Conservation (phyloP, 2,888 invertebrate genomes). For the Leptarthrus brevirostris region DNA sequence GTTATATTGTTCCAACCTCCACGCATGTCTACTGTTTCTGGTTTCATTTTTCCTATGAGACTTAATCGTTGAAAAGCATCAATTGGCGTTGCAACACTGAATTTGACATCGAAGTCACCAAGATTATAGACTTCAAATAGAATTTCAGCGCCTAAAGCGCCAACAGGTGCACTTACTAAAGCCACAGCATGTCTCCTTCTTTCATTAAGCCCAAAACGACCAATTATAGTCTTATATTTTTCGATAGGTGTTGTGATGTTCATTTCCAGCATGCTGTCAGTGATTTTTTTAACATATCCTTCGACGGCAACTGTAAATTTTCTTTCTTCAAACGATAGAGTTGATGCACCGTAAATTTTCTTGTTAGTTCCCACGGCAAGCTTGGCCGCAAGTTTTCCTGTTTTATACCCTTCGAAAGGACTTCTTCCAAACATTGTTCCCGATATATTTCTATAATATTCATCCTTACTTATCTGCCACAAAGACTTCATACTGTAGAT, state of each 20-base stretch:
- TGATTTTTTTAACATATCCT: conserved; percentile 77
- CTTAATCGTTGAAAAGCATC: conserved; percentile 76
- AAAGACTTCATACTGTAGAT: conserved; percentile 76
- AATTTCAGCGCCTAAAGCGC: conserved; percentile 78
- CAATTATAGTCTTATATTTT: conserved; percentile 74
- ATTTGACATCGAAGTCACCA: conserved; percentile 78
- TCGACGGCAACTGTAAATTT: conserved; percentile 75
- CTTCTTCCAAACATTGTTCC: conserved; percentile 74
- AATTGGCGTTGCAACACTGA: conserved; percentile 80
- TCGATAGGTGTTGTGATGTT: conserved; percentile 81
- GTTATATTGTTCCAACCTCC: conserved; percentile 80
- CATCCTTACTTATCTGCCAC: conserved; percentile 74
- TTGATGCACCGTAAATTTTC: conserved; percentile 76
- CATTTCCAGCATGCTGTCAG: conserved; percentile 79
- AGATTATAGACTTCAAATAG: conserved; percentile 73
- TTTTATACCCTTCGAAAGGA: conserved; percentile 77
- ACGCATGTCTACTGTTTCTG: conserved; percentile 79
- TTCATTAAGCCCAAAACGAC: conserved; percentile 79
- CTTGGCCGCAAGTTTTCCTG: conserved; percentile 76
- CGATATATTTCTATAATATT: conserved; percentile 73
- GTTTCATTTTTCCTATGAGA: conserved; percentile 76
- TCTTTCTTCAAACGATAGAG: conserved; percentile 77
- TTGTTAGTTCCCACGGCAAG: conserved; percentile 74
- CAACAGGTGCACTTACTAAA: conserved; percentile 75
- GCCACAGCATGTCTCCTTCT: conserved; percentile 78